Percentiles rank a stretch among this genome's conserved stretches.
These are phyloP conservation scores for Otolemur crassicaudatus DNA, from an alignment of 2,797 vertebrate genomes.

Conservation along the genomic window DNA sequence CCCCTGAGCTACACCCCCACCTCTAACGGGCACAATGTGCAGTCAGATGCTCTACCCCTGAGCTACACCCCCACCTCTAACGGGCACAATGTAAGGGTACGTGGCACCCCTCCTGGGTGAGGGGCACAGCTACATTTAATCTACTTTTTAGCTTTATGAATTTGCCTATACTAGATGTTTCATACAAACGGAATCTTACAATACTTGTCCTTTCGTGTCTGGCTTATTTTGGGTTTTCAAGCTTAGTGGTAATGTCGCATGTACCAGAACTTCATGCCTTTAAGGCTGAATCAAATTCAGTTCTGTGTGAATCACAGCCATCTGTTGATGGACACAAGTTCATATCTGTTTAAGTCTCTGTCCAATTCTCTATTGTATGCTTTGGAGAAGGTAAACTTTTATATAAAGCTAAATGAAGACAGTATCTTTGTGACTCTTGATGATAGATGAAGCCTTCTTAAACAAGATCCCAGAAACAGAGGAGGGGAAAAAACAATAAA, in stretches of 20 bases:
- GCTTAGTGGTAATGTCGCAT: neutral
- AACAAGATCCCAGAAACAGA: neutral
- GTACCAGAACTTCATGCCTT: neutral
- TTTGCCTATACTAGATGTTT: neutral
- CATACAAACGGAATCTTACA: neutral
- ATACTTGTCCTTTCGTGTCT: neutral
- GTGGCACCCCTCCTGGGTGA: no score
- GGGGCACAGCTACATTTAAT: neutral
- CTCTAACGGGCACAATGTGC: no score
- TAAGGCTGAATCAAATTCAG: neutral
- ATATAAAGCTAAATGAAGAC: neutral
- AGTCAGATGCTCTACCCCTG: no score
- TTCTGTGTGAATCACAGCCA: neutral
- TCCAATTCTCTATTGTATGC: neutral
- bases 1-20: neutral
- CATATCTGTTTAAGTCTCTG: neutral
- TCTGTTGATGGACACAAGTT: neutral
- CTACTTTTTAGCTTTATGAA: neutral
- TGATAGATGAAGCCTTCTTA: neutral
- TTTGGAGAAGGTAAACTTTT: neutral
- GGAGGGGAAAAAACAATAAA: neutral
- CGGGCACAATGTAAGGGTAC: no score
- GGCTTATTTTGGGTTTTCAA: neutral
- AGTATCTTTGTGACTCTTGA: neutral
- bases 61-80: no score